These are phyloP conservation scores for Rosalia funebris DNA, from an alignment of 2,888 invertebrate species.

Conservation along the genomic window DNA sequence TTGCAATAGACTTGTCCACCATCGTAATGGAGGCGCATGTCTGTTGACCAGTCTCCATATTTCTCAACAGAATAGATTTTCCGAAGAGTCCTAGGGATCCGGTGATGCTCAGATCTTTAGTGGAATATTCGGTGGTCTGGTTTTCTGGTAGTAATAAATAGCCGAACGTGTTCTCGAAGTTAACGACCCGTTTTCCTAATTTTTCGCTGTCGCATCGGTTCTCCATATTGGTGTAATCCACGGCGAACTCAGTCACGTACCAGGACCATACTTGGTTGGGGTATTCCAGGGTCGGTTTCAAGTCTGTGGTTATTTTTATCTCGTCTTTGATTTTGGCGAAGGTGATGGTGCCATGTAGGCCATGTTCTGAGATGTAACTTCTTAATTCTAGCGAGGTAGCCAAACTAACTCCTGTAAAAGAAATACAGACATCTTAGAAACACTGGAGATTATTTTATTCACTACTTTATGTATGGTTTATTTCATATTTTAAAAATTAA, in stretches of 20 bases:
- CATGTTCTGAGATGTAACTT: slow-evolving; percentile 81
- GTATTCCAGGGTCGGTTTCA: slow-evolving; percentile 79
- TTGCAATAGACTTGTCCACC: slow-evolving; percentile 75
- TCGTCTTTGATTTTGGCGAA: slow-evolving; percentile 72
- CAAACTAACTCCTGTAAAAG: slow-evolving; percentile 38
- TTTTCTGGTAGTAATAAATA: slow-evolving; percentile 82
- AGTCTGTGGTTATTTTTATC: slow-evolving; percentile 69
- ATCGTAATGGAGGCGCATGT: slow-evolving; percentile 82
- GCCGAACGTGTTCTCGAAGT: slow-evolving; percentile 76
- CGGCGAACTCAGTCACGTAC: slow-evolving; percentile 85
- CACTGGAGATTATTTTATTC: no score
- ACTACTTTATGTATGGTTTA: no score
- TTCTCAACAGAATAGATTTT: slow-evolving; percentile 79
- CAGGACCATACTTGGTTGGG: slow-evolving; percentile 85
- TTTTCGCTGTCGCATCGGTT: slow-evolving; percentile 65
- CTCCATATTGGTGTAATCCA: slow-evolving; percentile 77
- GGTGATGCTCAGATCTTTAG: slow-evolving; percentile 72
- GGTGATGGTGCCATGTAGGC: slow-evolving; percentile 82
- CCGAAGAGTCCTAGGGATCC: slow-evolving; percentile 85
- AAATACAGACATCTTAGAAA: background rate
- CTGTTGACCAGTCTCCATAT: slow-evolving; percentile 68
- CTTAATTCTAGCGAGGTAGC: slow-evolving; percentile 67
- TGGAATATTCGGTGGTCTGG: slow-evolving; percentile 75
- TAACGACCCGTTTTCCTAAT: slow-evolving; percentile 60
- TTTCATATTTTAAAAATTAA: no score